Evolutionary conservation across 1,140 invertebrate genomes (phyloP).

Genomic region (Microplitis demolitor): DNA sequence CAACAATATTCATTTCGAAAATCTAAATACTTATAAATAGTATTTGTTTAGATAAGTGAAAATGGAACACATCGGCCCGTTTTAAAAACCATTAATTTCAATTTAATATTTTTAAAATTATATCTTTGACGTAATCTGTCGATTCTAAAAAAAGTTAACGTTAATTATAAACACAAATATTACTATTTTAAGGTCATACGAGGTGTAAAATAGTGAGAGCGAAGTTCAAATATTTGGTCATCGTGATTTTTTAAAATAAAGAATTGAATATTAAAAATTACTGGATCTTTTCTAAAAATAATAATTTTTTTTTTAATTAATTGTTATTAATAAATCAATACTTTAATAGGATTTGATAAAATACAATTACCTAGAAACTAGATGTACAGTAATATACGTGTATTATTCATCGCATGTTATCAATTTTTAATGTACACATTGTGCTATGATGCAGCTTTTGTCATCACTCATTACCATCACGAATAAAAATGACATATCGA

Average conservation of each 20-base stretch:
- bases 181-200: background rate
- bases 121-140: background rate
- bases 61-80: conserved; percentile 5
- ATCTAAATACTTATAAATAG: conserved; percentile 35
- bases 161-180: background rate
- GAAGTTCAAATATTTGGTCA: conserved; percentile 37
- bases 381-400: background rate
- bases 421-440: too few species aligned
- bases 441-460: too few species aligned
- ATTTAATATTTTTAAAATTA: conserved; percentile 1
- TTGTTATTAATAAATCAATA: too few species aligned
- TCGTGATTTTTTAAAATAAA: background rate
- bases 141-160: background rate
- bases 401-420: too few species aligned
- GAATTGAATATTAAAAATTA: background rate
- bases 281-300: background rate
- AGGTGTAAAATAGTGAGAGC: conserved; percentile 16
- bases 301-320: too few species aligned
- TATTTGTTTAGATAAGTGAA: conserved; percentile 30
- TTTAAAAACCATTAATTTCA: background rate
- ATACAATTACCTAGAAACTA: too few species aligned
- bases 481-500: too few species aligned
- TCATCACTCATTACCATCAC: too few species aligned
- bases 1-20: conserved; percentile 16
- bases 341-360: too few species aligned